phyloP scores from a whole-genome alignment of 2,113 vertebrate genomes.

The Forbesichthys agassizii region DNA sequence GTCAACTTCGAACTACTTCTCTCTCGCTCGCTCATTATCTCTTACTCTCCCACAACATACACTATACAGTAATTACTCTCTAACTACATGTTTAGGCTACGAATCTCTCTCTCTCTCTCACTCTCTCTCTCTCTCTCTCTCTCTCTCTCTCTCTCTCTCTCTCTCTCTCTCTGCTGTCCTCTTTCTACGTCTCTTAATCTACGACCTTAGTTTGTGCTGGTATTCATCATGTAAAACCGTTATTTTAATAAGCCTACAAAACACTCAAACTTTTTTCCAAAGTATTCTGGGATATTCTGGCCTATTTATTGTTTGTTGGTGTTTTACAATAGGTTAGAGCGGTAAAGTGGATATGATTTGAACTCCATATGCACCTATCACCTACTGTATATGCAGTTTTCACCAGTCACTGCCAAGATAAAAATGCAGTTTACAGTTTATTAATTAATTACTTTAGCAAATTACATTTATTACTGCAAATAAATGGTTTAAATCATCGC shows the following conservation, averaged over 20 bases:
- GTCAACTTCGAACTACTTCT: background rate
- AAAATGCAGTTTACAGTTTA: background rate
- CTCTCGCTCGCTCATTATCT: background rate
- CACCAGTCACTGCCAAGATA: background rate
- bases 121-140: background rate
- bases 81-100: background rate
- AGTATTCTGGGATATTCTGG: background rate
- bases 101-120: background rate
- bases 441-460: no score
- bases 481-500: no score
- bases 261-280: background rate
- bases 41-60: background rate
- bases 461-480: no score
- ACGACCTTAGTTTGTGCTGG: no score
- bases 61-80: no score
- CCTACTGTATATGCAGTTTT: background rate
- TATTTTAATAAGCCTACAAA: no score
- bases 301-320: background rate
- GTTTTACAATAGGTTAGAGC: background rate
- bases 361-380: background rate
- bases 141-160: background rate
- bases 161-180: background rate
- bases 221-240: no score
- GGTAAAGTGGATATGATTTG: constrained; percentile 9
- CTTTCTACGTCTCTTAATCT: background rate